Conservation (phyloP, 2,113 vertebrate genomes). For the Pristiophorus japonicus region DNA sequence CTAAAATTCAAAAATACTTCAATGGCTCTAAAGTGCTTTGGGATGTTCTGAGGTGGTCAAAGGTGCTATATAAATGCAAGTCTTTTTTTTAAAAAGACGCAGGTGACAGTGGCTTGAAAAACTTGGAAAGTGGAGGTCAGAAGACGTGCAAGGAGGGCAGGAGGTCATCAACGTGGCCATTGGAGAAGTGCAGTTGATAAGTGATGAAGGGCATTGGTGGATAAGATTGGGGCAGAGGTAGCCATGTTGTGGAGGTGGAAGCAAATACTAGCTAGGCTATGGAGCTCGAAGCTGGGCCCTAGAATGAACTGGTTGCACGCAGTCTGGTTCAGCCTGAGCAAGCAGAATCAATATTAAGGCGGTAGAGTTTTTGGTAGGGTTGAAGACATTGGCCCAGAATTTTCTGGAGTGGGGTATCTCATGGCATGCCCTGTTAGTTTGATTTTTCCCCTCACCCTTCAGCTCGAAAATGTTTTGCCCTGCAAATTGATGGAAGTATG, state of each 20-base stretch:
- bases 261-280: background rate
- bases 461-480: too few relatives aligned
- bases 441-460: background rate
- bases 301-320: background rate
- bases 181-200: background rate
- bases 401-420: background rate
- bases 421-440: background rate
- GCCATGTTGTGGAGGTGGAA: background rate
- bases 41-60: background rate
- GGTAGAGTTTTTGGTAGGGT: background rate
- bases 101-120: background rate
- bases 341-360: background rate
- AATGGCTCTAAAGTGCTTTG: background rate
- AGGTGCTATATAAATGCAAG: background rate
- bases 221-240: background rate
- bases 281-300: background rate
- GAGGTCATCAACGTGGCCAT: too few relatives aligned
- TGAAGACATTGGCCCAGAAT: background rate
- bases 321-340: background rate
- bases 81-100: background rate
- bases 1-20: background rate
- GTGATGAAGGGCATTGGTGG: background rate
- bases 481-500: background rate
- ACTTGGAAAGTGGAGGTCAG: background rate
- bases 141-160: too few relatives aligned